Percentiles rank a stretch among this genome's conserved stretches.
Evolutionary conservation across 1,140 invertebrate species (phyloP).

Genomic region (Eufriesea mexicana): DNA sequence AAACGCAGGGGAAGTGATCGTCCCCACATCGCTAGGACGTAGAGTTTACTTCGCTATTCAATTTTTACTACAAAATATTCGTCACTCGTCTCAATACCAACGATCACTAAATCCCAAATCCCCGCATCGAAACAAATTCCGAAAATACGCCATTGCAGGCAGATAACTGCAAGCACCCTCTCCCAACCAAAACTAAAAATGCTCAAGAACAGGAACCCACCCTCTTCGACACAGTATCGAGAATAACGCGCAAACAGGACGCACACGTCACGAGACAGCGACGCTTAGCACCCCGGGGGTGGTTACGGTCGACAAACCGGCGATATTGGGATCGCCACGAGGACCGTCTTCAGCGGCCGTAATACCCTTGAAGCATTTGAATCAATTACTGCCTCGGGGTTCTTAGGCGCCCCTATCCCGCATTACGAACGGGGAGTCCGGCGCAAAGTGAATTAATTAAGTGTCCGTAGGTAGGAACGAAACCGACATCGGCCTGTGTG

Average conservation of each 20-base stretch:
- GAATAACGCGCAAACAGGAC: not conserved
- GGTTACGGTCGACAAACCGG: not conserved
- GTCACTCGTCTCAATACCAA: too few relatives aligned
- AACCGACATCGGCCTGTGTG: constrained; percentile 24
- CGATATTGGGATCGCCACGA: constrained; percentile 20
- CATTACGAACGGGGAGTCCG: constrained; percentile 71
- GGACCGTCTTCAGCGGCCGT: constrained; percentile 46
- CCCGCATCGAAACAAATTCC: too few relatives aligned
- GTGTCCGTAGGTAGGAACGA: constrained; percentile 64
- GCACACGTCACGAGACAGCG: not conserved
- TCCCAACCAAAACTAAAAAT: too few relatives aligned
- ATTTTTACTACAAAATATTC: too few relatives aligned
- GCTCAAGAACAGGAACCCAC: too few relatives aligned
- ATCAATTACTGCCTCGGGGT: constrained; percentile 76
- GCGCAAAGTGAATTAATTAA: constrained; percentile 79
- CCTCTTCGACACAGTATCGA: too few relatives aligned
- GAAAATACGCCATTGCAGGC: too few relatives aligned
- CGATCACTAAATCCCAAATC: too few relatives aligned
- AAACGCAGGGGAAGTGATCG: too few relatives aligned
- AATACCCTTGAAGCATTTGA: constrained; percentile 77
- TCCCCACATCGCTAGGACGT: too few relatives aligned
- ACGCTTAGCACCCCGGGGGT: not conserved
- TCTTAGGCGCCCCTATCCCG: constrained; percentile 71
- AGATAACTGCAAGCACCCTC: too few relatives aligned
- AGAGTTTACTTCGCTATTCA: too few relatives aligned